These are phyloP conservation scores for Pedionomus torquatus DNA, from an alignment of 2,113 vertebrate genomes.

Conservation along the genomic window DNA sequence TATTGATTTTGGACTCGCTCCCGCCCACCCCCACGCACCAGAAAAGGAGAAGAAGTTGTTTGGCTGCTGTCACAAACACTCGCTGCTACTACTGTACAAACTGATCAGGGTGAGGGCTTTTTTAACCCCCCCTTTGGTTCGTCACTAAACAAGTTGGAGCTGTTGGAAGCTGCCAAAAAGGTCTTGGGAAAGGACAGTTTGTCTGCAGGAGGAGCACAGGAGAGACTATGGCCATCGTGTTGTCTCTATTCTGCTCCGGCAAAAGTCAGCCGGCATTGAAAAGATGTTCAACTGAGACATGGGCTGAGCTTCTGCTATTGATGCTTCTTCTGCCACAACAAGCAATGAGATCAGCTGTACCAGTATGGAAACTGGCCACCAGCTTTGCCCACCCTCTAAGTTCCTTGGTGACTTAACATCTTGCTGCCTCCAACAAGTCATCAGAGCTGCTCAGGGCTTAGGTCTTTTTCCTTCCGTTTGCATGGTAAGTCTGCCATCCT, in stretches of 20 bases:
- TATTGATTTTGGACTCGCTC: background rate
- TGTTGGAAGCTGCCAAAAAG: background rate
- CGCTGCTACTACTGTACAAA: background rate
- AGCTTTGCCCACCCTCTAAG: background rate
- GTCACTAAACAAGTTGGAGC: background rate
- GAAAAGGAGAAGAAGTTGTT: background rate
- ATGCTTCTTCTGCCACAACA: background rate
- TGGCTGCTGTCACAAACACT: background rate
- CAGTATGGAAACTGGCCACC: rapidly evolving
- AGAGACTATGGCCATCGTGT: rapidly evolving
- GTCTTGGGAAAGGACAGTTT: background rate
- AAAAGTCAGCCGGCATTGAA: background rate
- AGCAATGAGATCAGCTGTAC: background rate
- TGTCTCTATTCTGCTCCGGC: background rate
- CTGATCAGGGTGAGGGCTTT: background rate
- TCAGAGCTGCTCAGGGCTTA: background rate
- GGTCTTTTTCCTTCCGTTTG: background rate
- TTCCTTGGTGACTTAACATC: background rate
- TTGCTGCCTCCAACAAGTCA: rapidly evolving
- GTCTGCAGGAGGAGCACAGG: background rate
- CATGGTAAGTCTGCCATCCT: background rate
- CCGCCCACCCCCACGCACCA: background rate
- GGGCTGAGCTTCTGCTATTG: background rate
- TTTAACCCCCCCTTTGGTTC: background rate
- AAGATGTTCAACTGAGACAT: background rate